phyloP scores from a whole-genome alignment of 2,888 invertebrate genomes.

The Megastigmus dorsalis region DNA sequence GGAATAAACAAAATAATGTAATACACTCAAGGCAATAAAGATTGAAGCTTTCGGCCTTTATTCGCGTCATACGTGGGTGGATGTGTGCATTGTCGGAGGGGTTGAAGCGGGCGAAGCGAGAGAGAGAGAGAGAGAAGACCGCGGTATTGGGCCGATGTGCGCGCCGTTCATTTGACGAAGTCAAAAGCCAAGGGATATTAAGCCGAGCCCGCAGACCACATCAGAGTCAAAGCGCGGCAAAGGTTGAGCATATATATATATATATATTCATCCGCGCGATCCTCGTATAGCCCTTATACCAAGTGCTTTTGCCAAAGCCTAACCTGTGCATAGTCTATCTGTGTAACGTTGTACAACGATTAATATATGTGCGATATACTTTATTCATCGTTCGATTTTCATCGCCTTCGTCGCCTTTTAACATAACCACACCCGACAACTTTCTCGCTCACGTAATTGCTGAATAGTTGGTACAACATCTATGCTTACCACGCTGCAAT shows the following conservation, averaged over 20 bases:
- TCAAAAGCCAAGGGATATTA: constrained; percentile 72
- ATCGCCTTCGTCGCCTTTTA: too few relatives aligned
- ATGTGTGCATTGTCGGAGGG: constrained; percentile 51
- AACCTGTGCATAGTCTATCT: too few relatives aligned
- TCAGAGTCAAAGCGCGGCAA: constrained; percentile 68
- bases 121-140: too few relatives aligned
- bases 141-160: constrained; percentile 61
- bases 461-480: too few relatives aligned
- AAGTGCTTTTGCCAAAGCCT: constrained; percentile 35
- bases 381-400: constrained; percentile 8
- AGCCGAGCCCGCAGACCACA: constrained; percentile 72
- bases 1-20: too few relatives aligned
- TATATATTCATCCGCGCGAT: constrained; percentile 64
- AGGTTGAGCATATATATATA: constrained; percentile 68
- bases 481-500: too few relatives aligned
- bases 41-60: constrained; percentile 8
- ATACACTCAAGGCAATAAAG: constrained; percentile 38
- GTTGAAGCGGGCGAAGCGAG: constrained; percentile 50
- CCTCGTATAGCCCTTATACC: constrained; percentile 54
- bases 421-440: too few relatives aligned
- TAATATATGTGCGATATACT: constrained; percentile 19
- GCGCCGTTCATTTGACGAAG: constrained; percentile 73
- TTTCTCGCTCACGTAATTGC: too few relatives aligned
- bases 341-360: constrained; percentile 6
- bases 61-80: constrained; percentile 17